Conservation (phyloP, 2,113 vertebrate genomes). For the Sprattus sprattus region DNA sequence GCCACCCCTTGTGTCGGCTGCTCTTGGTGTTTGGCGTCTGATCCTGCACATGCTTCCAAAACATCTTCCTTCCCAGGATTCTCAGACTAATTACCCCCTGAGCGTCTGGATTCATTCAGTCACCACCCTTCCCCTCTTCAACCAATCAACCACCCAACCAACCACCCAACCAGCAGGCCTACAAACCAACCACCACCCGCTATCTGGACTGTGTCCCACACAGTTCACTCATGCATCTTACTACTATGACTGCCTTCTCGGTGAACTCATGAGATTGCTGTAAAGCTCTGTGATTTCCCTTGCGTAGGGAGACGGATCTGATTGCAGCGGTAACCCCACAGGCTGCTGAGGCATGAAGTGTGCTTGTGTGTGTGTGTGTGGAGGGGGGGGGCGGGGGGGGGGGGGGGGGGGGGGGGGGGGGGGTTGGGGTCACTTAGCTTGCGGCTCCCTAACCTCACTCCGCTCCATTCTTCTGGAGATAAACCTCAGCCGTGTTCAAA, state of each 20-base stretch:
- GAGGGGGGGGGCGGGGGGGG: background rate
- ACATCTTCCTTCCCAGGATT: conserved; percentile 44
- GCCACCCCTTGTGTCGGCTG: conserved; percentile 45
- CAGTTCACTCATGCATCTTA: background rate
- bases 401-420: background rate
- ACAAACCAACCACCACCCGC: background rate
- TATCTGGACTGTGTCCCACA: conserved; percentile 13
- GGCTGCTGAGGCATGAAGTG: conserved; percentile 20
- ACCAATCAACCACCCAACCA: conserved; percentile 53
- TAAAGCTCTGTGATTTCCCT: conserved; percentile 44
- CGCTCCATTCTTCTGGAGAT: conserved; percentile 39
- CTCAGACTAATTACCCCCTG: background rate
- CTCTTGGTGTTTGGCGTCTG: conserved; percentile 57
- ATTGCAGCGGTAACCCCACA: conserved; percentile 33
- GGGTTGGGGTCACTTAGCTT: conserved; percentile 45
- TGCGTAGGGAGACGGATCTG: conserved; percentile 36
- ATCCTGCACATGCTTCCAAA: conserved; percentile 56
- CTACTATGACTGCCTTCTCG: background rate
- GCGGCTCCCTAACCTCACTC: conserved; percentile 4
- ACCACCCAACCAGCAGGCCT: conserved; percentile 31
- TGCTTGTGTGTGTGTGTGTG: conserved; percentile 9
- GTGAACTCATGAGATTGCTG: conserved; percentile 32
- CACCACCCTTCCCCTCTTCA: conserved; percentile 31
- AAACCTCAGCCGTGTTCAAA: conserved; percentile 45
- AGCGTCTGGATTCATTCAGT: background rate